Conservation (phyloP, 2,797 vertebrate species). For the Oryzias dopingdopingensis region DNA sequence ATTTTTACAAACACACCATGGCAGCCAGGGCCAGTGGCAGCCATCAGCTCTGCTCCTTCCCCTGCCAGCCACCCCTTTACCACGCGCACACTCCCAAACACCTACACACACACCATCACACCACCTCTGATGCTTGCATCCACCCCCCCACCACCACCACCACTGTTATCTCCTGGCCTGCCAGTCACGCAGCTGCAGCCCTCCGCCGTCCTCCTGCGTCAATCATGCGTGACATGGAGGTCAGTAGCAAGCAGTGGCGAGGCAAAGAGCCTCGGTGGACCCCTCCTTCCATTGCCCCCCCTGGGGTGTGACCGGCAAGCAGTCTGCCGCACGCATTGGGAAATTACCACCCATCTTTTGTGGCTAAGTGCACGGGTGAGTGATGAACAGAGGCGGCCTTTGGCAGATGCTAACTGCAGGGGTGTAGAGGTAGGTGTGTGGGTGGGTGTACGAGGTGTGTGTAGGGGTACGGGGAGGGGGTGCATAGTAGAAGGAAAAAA, state of each 20-base stretch:
- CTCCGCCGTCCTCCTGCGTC: slow-evolving; percentile 52
- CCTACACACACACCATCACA: slow-evolving; percentile 17
- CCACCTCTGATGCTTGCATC: slow-evolving; percentile 30
- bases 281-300: slow-evolving; percentile 37
- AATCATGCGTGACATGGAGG: slow-evolving; percentile 75
- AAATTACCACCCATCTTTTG: slow-evolving; percentile 79
- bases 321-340: slow-evolving; percentile 54
- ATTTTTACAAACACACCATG: slow-evolving; percentile 64
- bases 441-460: neutral
- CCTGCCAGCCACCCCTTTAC: slow-evolving; percentile 4
- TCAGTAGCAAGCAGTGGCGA: slow-evolving; percentile 54
- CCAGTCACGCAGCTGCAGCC: slow-evolving; percentile 64
- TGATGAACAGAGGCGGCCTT: slow-evolving; percentile 80
- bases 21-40: slow-evolving; percentile 54
- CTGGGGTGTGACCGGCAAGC: slow-evolving; percentile 51
- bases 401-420: slow-evolving; percentile 80
- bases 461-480: neutral
- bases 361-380: slow-evolving; percentile 78
- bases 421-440: slow-evolving; percentile 64
- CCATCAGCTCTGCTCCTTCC: slow-evolving; percentile 50
- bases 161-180: slow-evolving; percentile 50
- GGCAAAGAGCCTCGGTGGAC: slow-evolving; percentile 36
- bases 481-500: slow-evolving; percentile 24
- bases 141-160: slow-evolving; percentile 29
- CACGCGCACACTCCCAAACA: slow-evolving; percentile 4